phyloP scores from a whole-genome alignment of 2,888 invertebrate species.

The Lithosia quadra region DNA sequence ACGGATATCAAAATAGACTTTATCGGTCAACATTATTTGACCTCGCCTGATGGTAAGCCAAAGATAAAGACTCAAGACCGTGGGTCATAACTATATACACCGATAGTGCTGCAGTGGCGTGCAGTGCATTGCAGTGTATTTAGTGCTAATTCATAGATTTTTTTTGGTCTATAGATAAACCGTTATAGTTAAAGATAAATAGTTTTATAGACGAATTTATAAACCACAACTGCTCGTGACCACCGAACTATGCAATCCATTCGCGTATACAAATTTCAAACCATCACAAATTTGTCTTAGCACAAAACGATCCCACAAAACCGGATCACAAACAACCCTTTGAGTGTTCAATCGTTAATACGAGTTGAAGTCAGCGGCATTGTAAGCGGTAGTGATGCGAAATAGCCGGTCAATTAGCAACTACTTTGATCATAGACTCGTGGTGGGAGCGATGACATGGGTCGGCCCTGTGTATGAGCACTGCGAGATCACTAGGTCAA shows the following conservation, averaged over 20 bases:
- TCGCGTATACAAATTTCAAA: background rate
- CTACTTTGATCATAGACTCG: conserved; percentile 60
- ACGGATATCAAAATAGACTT: too few relatives aligned
- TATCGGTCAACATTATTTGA: too few relatives aligned
- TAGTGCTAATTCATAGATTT: too few relatives aligned
- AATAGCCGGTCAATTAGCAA: conserved; percentile 58
- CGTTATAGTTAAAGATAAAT: too few relatives aligned
- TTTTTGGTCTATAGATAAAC: too few relatives aligned
- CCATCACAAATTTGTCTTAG: conserved; percentile 2
- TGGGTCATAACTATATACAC: too few relatives aligned
- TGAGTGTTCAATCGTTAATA: conserved; percentile 53
- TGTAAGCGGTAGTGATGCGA: conserved; percentile 50
- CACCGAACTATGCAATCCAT: background rate
- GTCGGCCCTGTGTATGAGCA: conserved; percentile 45
- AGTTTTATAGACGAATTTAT: background rate
- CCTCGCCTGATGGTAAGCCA: too few relatives aligned
- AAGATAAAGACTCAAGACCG: too few relatives aligned
- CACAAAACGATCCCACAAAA: background rate
- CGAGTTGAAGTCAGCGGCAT: conserved; percentile 44
- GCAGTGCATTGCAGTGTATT: too few relatives aligned
- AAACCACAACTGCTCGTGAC: background rate
- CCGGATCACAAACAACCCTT: conserved; percentile 35
- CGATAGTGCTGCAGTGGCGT: too few relatives aligned
- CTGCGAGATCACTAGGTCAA: conserved; percentile 32
- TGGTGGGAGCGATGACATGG: conserved; percentile 56